Conservation (phyloP, 1,140 invertebrate species). For the Sinella curviseta region DNA sequence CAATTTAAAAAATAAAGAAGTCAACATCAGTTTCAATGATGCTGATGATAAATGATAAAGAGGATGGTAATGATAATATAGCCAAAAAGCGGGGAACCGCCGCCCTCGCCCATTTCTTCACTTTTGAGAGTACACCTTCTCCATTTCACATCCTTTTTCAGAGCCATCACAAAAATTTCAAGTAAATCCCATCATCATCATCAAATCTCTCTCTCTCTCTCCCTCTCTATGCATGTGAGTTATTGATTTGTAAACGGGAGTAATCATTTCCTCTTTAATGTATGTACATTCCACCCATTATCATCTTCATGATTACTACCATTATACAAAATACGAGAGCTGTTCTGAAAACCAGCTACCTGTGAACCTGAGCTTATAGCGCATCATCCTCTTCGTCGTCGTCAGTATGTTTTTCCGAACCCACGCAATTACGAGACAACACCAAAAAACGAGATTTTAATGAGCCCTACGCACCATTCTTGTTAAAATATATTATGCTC, state of each 20-base stretch:
- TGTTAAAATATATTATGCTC: not conserved
- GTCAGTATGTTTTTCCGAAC: not conserved
- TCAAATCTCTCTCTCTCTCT: no score
- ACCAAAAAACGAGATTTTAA: constrained; percentile 25
- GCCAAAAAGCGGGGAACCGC: not conserved
- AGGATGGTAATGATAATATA: not conserved
- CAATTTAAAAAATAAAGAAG: not conserved
- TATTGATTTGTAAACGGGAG: constrained; percentile 26
- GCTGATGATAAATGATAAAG: constrained; percentile 6
- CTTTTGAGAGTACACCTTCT: not conserved
- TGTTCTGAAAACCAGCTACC: no score
- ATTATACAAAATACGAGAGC: no score
- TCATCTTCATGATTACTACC: no score
- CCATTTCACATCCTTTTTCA: constrained; percentile 1
- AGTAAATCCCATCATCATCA: not conserved
- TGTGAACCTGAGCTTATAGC: not conserved
- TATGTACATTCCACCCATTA: no score
- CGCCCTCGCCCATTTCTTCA: not conserved
- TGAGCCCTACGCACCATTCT: not conserved
- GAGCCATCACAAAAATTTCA: not conserved
- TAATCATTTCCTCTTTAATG: constrained; percentile 9
- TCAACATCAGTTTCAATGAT: not conserved
- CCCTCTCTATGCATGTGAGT: constrained; percentile 16
- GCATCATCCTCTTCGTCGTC: not conserved
- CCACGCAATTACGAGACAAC: constrained; percentile 7